Base-by-base conservation (phyloP, 2,888 invertebrate species). In the Apodemia hepburni region DNA sequence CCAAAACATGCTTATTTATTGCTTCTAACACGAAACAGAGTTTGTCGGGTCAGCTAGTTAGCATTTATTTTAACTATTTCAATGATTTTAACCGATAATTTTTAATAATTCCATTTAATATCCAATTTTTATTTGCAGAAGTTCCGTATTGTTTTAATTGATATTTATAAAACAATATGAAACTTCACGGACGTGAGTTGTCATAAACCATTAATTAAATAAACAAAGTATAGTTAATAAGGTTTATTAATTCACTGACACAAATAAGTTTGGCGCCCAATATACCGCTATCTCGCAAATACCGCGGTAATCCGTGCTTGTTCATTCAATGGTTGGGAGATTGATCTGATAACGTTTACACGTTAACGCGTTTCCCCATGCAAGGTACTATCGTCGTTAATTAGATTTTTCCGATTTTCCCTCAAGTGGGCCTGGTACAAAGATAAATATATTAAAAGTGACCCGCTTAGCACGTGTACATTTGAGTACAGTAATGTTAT, bases 321-420 rank as follows among this genome's bases (percentile, higher is more conserved):
- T 27, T 29, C 57, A 57, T 57, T 57, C 57, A 57, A 57, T 57
- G 57, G 57, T 29, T 57, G 29, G 29, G 8, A 29, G 57, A 57
- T 57, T 57, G 54, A 15, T 57, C 29, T 29, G 54, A 57, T 57
- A 57, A 57, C 27, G 57, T 57, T 57, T 57, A 57, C 57, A 57
- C 57, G 29, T 57, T 29, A 57, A 51, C 51, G 51, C 27, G 57
- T 57, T 57, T 29, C 57, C 57, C 57, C 27, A 57, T 29, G 7
- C 54, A 57, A 57, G n/a, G 57, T 57, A 29, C 57, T 57, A 29
- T 57, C 29, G 51, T 22, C 11, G 29, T 57, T 57, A 57, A 57
- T 57, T 57, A 57, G 57, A 57, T 57, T 57, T 57, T 57, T 22
- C 57, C 57, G 57, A 57, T 57, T 54, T 54, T 57, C 57, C 57